Conservation (phyloP, 30 jellyfish, hydroid and myxozoan species). For the Sanderia malayensis region DNA sequence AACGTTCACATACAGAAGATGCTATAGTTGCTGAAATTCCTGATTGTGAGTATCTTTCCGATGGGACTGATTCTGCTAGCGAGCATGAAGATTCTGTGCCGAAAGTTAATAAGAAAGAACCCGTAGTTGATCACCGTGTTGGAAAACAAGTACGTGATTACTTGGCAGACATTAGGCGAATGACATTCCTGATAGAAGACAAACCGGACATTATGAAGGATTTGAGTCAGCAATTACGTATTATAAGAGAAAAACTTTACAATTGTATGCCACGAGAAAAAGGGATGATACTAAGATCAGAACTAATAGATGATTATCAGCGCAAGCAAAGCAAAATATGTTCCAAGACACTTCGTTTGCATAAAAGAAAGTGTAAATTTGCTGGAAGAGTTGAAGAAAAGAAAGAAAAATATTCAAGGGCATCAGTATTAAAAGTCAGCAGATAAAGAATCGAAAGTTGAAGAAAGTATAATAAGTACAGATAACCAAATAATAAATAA, state of each 20-base stretch:
- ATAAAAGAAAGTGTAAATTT: conserved; percentile 15
- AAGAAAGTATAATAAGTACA: too few species aligned
- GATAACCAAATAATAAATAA: too few species aligned
- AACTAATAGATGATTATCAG: too few species aligned
- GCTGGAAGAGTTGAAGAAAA: conserved; percentile 13
- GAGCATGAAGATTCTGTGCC: not conserved
- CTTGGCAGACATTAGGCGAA: conserved; percentile 10
- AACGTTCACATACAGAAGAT: not conserved
- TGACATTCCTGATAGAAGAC: conserved; percentile 29
- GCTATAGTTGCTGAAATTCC: not conserved
- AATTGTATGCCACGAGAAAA: too few species aligned
- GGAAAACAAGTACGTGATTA: conserved; percentile 16
- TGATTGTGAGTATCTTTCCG: not conserved
- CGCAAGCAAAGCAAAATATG: too few species aligned
- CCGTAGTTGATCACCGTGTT: not conserved
- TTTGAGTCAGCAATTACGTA: too few species aligned
- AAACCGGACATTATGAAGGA: not conserved
- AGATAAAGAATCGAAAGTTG: too few species aligned
- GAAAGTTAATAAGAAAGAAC: not conserved
- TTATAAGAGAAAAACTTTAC: too few species aligned
- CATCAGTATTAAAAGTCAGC: not conserved
- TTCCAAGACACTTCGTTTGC: conserved; percentile 2
- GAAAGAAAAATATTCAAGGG: conserved; percentile 14
- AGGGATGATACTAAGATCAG: too few species aligned
- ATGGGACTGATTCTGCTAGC: not conserved